Percentiles rank a stretch among this genome's conserved stretches.
Evolutionary conservation across 1,140 invertebrate species (phyloP).

Genomic region (Musca domestica): DNA sequence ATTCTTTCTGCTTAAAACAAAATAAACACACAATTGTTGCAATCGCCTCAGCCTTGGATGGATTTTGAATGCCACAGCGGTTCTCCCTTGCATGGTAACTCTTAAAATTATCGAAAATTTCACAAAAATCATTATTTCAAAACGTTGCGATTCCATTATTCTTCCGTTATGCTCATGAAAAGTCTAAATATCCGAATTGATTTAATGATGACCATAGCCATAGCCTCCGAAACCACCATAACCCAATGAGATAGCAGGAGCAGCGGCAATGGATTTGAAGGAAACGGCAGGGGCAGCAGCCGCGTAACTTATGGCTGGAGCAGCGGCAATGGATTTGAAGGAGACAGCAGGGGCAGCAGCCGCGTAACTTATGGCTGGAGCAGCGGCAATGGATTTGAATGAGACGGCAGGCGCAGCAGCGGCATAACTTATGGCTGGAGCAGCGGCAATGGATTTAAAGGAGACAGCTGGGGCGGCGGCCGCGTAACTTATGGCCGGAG

Average conservation of each 20-base stretch:
- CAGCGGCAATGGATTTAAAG: constrained; percentile 21
- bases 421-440: constrained; percentile 18
- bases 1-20: too few relatives aligned
- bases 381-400: constrained; percentile 15
- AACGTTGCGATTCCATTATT: too few relatives aligned
- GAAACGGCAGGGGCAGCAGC: constrained; percentile 31
- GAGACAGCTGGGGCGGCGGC: constrained; percentile 6
- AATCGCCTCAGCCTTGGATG: too few relatives aligned
- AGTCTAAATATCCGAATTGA: not conserved
- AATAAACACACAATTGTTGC: too few relatives aligned
- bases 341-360: constrained; percentile 31
- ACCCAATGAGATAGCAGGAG: not conserved
- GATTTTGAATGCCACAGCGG: too few relatives aligned
- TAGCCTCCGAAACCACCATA: constrained; percentile 9
- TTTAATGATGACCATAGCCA: constrained; percentile 24
- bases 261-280: constrained; percentile 20
- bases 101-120: too few relatives aligned
- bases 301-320: constrained; percentile 22
- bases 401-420: constrained; percentile 30
- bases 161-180: too few relatives aligned
- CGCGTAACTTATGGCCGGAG: not conserved
- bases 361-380: constrained; percentile 17
- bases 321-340: constrained; percentile 19
- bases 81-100: too few relatives aligned
- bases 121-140: too few relatives aligned